Conservation (phyloP, 2,113 vertebrate species). For the Thymallus thymallus region DNA sequence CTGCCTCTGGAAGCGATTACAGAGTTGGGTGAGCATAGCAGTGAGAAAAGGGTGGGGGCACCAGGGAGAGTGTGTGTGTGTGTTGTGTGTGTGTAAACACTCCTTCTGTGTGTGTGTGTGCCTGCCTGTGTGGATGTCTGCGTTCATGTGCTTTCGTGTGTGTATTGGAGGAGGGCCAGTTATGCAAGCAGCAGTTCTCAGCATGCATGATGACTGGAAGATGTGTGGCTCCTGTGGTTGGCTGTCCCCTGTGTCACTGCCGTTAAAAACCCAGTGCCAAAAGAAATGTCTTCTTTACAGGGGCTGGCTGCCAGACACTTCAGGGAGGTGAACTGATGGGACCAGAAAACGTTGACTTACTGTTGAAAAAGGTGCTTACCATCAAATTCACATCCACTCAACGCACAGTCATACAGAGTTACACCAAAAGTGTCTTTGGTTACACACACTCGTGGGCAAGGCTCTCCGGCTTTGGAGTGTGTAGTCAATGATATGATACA, state of each 20-base stretch:
- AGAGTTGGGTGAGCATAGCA: slow-evolving; percentile 6
- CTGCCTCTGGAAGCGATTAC: slow-evolving; percentile 71
- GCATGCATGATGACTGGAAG: slow-evolving; percentile 61
- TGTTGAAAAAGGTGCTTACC: slow-evolving; percentile 44
- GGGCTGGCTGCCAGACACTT: slow-evolving; percentile 58
- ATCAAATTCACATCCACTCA: slow-evolving; percentile 46
- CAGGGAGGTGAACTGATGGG: slow-evolving; percentile 59
- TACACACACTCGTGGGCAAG: slow-evolving; percentile 32
- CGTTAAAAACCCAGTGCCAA: slow-evolving; percentile 66
- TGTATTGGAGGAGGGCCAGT: slow-evolving; percentile 42
- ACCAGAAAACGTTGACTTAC: slow-evolving; percentile 26
- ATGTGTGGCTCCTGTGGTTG: slow-evolving; percentile 69
- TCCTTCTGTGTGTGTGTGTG: slow-evolving; percentile 32
- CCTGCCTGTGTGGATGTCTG: slow-evolving; percentile 35
- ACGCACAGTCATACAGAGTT: slow-evolving; percentile 12
- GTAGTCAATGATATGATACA: background rate
- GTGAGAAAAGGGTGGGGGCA: slow-evolving; percentile 25
- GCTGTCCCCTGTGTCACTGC: slow-evolving; percentile 73
- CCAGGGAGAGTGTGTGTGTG: slow-evolving; percentile 6
- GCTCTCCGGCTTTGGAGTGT: slow-evolving; percentile 31
- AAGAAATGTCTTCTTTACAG: slow-evolving; percentile 70
- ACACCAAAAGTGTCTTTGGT: background rate
- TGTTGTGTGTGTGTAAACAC: too few species aligned
- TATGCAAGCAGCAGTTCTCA: slow-evolving; percentile 61
- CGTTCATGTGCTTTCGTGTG: slow-evolving; percentile 1